A percentile compares a stretch with the other conserved stretches of the same genome.
Conservation (phyloP, 2,113 vertebrate genomes). For the Anhinga rufa region DNA sequence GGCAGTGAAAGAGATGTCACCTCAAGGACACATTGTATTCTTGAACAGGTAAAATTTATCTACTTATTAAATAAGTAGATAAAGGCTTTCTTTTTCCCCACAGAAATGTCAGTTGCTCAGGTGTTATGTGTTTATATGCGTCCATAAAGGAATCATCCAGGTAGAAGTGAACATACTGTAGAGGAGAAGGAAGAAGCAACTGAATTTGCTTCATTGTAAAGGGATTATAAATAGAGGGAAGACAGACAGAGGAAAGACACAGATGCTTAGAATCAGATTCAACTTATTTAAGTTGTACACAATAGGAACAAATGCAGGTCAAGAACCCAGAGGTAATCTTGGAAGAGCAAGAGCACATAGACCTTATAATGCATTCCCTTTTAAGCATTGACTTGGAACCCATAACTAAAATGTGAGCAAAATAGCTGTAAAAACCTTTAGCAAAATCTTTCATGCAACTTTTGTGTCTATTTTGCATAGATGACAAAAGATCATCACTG, state of each 20-base stretch:
- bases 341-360: neutral
- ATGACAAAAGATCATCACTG: neutral
- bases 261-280: neutral
- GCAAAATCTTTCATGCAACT: neutral
- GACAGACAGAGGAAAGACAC: neutral
- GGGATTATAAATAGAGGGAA: neutral
- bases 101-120: neutral
- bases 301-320: neutral
- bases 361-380: neutral
- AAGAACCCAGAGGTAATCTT: neutral
- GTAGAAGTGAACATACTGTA: neutral
- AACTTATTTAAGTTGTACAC: neutral
- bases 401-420: neutral
- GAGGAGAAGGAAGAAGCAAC: neutral
- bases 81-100: neutral
- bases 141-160: neutral
- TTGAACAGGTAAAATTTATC: neutral
- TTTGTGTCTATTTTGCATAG: neutral
- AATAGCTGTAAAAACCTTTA: neutral
- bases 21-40: neutral
- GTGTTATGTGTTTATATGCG: neutral
- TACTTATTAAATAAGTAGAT: neutral
- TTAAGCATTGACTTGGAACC: neutral
- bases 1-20: conserved; percentile 16
- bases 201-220: neutral